Evolutionary conservation across 2,113 vertebrate genomes (phyloP).

Genomic region (Thamnaconus septentrionalis): DNA sequence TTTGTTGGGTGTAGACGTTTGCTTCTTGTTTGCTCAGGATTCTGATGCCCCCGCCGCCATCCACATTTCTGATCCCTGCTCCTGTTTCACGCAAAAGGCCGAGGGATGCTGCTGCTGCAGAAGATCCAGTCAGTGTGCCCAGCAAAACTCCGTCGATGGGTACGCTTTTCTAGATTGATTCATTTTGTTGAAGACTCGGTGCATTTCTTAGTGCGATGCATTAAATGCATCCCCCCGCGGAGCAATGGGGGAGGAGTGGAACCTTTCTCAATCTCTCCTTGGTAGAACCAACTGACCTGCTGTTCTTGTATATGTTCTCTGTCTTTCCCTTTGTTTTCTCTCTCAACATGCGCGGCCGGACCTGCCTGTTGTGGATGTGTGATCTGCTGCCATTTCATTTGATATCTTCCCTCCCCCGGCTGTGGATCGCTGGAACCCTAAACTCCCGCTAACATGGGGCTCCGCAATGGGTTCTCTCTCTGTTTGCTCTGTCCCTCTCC

Average conservation of each 20-base stretch:
- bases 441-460: slow-evolving; percentile 68
- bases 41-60: slow-evolving; percentile 76
- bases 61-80: slow-evolving; percentile 34
- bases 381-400: slow-evolving; percentile 66
- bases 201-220: slow-evolving; percentile 41
- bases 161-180: slow-evolving; percentile 44
- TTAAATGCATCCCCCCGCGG: slow-evolving; percentile 60
- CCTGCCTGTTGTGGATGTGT: slow-evolving; percentile 69
- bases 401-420: slow-evolving; percentile 59
- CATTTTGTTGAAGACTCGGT: slow-evolving; percentile 14
- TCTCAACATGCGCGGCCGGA: slow-evolving; percentile 78
- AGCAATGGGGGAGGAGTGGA: slow-evolving; percentile 66
- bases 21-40: slow-evolving; percentile 50
- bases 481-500: slow-evolving; percentile 1
- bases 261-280: slow-evolving; percentile 58
- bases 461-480: slow-evolving; percentile 62
- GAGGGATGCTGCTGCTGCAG: slow-evolving; percentile 25
- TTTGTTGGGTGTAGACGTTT: neutral
- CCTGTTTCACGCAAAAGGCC: slow-evolving; percentile 64
- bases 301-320: slow-evolving; percentile 77
- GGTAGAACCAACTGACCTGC: slow-evolving; percentile 62
- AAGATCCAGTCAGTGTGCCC: slow-evolving; percentile 17
- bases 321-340: slow-evolving; percentile 75
- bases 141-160: slow-evolving; percentile 32
- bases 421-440: slow-evolving; percentile 67